phyloP scores from a whole-genome alignment of 1,140 invertebrate genomes.

The Ooceraea biroi region DNA sequence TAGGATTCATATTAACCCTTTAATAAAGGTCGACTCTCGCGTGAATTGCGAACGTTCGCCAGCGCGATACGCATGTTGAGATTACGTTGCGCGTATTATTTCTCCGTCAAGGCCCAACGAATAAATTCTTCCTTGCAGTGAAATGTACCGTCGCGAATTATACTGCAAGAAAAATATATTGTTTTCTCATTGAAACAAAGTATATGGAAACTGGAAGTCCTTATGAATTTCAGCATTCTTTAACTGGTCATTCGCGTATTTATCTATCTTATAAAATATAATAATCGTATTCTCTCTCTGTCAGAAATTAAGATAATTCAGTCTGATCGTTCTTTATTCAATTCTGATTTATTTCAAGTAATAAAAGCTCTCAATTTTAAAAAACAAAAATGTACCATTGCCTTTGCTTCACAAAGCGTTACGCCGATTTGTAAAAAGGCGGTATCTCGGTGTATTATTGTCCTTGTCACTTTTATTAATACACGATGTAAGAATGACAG shows the following conservation, averaged over 20 bases:
- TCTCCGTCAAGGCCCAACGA: background rate
- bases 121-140: background rate
- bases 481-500: background rate
- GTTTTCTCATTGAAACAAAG: no score
- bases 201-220: no score
- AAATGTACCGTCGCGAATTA: background rate
- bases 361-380: no score
- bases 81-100: conserved; percentile 38
- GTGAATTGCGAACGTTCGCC: conserved; percentile 40
- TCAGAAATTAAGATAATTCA: no score
- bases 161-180: background rate
- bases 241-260: no score
- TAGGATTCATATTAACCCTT: conserved; percentile 63
- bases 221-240: no score
- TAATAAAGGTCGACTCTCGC: conserved; percentile 49
- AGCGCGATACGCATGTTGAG: conserved; percentile 31
- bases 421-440: background rate
- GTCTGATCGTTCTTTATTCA: no score
- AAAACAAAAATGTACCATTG: background rate
- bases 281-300: no score
- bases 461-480: conserved; percentile 25
- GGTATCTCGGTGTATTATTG: background rate
- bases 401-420: background rate
- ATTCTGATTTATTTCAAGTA: no score
- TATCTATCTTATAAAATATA: no score